Conservation (phyloP, 2,888 invertebrate genomes). For the Scaptomyza flava region DNA sequence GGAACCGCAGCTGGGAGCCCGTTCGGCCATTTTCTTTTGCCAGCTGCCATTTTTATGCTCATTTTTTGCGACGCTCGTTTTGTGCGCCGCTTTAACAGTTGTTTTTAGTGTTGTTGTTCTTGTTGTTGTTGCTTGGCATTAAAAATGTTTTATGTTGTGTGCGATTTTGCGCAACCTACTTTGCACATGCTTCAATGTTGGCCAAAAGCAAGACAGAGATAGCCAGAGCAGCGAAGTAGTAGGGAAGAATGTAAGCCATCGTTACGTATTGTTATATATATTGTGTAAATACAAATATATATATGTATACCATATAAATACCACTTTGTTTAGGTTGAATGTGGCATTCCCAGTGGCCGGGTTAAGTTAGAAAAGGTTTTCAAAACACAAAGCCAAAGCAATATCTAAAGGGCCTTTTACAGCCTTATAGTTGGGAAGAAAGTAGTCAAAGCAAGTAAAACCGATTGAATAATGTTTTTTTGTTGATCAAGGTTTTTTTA, state of each 20-base stretch:
- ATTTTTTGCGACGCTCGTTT: conserved; percentile 57
- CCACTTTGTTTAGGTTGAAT: conserved; percentile 2
- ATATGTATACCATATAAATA: conserved; percentile 30
- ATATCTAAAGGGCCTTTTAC: no score
- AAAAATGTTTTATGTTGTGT: conserved; percentile 81
- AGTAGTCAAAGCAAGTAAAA: no score
- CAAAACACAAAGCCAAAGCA: no score
- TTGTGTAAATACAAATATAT: conserved; percentile 6
- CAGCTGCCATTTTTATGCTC: conserved; percentile 78
- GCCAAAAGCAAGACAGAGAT: conserved; percentile 12
- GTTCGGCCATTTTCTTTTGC: conserved; percentile 77
- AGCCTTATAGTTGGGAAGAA: no score
- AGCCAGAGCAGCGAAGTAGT: neutral
- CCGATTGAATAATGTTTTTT: no score
- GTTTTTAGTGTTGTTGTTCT: conserved; percentile 32
- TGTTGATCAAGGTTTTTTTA: no score
- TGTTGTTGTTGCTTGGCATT: conserved; percentile 66
- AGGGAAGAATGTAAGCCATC: conserved; percentile 26
- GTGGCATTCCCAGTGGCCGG: conserved; percentile 1
- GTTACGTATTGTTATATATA: conserved; percentile 39
- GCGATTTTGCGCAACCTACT: conserved; percentile 81
- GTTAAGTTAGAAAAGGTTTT: no score
- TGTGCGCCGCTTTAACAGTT: no score
- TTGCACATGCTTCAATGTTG: conserved; percentile 69
- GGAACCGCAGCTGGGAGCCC: conserved; percentile 43